A percentile compares a stretch with the other conserved stretches of the same genome.
Conservation (phyloP, 2,888 invertebrate genomes). For the Drosophila melanocephala region DNA sequence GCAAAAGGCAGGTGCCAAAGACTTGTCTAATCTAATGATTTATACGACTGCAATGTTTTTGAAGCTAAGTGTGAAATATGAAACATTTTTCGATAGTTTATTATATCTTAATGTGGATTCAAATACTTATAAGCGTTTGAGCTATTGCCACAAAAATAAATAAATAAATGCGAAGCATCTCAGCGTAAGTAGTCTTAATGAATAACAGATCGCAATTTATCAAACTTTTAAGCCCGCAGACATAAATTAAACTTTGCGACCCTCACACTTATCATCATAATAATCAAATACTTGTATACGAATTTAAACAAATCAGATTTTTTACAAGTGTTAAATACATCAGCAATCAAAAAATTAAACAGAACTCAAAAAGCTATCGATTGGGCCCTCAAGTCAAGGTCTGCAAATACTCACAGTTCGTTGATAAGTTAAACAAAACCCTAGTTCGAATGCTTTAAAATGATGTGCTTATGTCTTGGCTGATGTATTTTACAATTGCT, state of each 20-base stretch:
- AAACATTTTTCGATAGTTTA: slow-evolving; percentile 8
- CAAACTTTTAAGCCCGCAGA: not conserved
- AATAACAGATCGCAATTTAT: slow-evolving; percentile 3
- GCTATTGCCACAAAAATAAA: not conserved
- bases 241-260: not conserved
- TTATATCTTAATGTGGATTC: slow-evolving; percentile 10
- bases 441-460: slow-evolving; percentile 1
- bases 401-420: slow-evolving; percentile 18
- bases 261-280: not conserved
- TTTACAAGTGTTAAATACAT: slow-evolving; percentile 1
- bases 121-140: not conserved
- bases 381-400: slow-evolving; percentile 12
- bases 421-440: slow-evolving; percentile 12
- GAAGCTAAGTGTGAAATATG: slow-evolving; percentile 29
- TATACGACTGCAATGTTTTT: slow-evolving; percentile 37
- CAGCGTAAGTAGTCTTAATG: not conserved
- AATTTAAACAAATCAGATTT: not conserved
- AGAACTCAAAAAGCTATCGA: not conserved
- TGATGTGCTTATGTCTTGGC: slow-evolving; percentile 31
- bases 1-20: slow-evolving; percentile 34
- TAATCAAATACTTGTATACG: not conserved
- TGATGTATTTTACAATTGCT: slow-evolving; percentile 40
- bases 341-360: slow-evolving; percentile 23
- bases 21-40: slow-evolving; percentile 57
- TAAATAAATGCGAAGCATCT: not conserved